A percentile compares a stretch with the other conserved stretches of the same genome.
Conservation (phyloP, 2,888 invertebrate genomes). For the Empis stercorea region DNA sequence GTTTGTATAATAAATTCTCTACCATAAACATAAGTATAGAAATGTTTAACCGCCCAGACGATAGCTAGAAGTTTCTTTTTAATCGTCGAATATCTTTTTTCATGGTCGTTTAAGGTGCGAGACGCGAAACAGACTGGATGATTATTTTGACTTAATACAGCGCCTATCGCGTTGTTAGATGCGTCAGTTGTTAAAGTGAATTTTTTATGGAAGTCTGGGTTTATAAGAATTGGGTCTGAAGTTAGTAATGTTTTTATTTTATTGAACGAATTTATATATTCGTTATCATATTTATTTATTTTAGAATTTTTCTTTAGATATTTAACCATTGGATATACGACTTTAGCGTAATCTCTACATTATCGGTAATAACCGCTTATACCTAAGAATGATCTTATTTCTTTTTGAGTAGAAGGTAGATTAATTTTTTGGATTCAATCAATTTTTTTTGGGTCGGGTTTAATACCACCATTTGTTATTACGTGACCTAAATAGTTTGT, state of each 20-base stretch:
- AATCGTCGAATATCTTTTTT: too few species aligned
- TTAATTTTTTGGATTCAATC: background rate
- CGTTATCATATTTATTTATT: conserved; percentile 3
- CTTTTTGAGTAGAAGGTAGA: background rate
- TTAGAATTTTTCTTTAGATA: conserved; percentile 5
- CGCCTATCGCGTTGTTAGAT: conserved; percentile 3
- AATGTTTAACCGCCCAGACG: conserved; percentile 2
- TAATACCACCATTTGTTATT: background rate
- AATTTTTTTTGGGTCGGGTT: background rate
- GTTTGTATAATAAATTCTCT: background rate
- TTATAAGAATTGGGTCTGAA: conserved; percentile 1
- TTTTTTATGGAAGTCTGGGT: conserved; percentile 4
- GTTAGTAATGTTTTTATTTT: conserved; percentile 3
- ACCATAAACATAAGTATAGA: conserved; percentile 3
- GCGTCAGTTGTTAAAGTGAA: conserved; percentile 5
- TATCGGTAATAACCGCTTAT: conserved; percentile 6
- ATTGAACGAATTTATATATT: conserved; percentile 5
- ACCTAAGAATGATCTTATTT: conserved; percentile 3
- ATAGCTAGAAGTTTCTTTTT: too few species aligned
- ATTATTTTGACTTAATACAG: too few species aligned
- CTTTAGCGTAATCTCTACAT: conserved; percentile 5
- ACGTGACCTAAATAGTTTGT: background rate
- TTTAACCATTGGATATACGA: conserved; percentile 7
- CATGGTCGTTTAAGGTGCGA: too few species aligned
- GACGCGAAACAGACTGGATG: too few species aligned